Evolutionary conservation across 2,113 vertebrate species (phyloP).

Genomic region (Monarcha castaneiventris): DNA sequence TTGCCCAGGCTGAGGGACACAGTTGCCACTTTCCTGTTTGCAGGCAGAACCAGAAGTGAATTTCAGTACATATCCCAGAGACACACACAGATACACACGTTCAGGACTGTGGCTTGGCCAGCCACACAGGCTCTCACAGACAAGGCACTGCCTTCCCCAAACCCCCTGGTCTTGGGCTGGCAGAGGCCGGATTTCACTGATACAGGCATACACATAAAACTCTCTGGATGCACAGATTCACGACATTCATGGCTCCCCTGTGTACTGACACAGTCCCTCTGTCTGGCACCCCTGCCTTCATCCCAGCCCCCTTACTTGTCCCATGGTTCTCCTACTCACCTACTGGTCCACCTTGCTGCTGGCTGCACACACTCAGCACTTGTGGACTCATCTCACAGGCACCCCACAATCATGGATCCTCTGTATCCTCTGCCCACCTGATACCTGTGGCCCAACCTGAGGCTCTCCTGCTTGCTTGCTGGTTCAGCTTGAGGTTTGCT

Average conservation of each 20-base stretch:
- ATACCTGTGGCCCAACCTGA: background rate
- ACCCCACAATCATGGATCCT: fast-evolving
- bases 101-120: fast-evolving
- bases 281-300: background rate
- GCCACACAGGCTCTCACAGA: background rate
- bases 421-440: background rate
- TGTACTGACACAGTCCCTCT: background rate
- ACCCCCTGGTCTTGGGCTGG: background rate
- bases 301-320: background rate
- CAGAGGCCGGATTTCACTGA: background rate
- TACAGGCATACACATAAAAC: background rate
- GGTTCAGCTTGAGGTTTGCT: background rate
- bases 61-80: background rate
- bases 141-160: background rate
- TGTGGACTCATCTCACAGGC: no score
- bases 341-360: background rate
- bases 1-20: background rate
- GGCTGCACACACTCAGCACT: background rate
- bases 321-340: fast-evolving
- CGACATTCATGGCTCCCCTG: fast-evolving
- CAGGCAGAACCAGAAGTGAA: background rate
- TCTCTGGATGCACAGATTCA: background rate
- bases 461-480: fast-evolving
- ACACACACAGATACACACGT: fast-evolving
- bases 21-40: background rate